Percentiles rank a stretch among this genome's conserved stretches.
phyloP scores from a whole-genome alignment of 2,888 invertebrate genomes.

The Dioctria rufipes region DNA sequence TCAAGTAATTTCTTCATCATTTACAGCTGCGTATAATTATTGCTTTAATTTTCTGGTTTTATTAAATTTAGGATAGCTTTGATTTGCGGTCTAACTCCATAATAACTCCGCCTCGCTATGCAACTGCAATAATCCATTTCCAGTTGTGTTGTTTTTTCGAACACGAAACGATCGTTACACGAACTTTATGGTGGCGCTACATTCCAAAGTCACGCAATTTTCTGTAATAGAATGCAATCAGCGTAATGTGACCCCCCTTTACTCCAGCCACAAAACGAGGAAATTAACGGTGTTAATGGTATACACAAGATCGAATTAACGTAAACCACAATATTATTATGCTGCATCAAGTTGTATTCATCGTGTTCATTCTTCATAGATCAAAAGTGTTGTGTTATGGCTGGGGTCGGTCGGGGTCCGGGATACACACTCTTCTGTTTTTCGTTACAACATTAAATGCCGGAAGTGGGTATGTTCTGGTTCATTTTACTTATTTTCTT shows the following conservation, averaged over 20 bases:
- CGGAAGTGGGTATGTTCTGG: constrained; percentile 43
- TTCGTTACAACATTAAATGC: constrained; percentile 23
- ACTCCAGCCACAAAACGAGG: background rate
- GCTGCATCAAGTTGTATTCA: background rate
- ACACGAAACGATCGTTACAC: constrained; percentile 26
- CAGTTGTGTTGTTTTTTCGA: constrained; percentile 14
- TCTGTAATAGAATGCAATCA: background rate
- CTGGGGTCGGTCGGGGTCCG: background rate
- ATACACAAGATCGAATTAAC: constrained; percentile 26
- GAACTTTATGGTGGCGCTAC: constrained; percentile 36
- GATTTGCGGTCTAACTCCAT: background rate
- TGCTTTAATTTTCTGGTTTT: constrained; percentile 13
- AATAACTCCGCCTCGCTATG: constrained; percentile 8
- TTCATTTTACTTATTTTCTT: constrained; percentile 30
- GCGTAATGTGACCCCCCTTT: constrained; percentile 2
- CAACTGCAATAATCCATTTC: constrained; percentile 16
- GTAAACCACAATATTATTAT: constrained; percentile 31
- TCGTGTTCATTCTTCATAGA: background rate
- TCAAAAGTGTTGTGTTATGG: background rate
- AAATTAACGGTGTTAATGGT: constrained; percentile 26
- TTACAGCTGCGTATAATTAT: constrained; percentile 25
- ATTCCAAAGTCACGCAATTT: constrained; percentile 29
- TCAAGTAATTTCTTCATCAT: constrained; percentile 21
- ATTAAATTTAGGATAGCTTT: background rate
- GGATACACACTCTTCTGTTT: background rate